Evolutionary conservation across 2,888 invertebrate genomes (phyloP).

Genomic region (Callosobruchus maculatus): DNA sequence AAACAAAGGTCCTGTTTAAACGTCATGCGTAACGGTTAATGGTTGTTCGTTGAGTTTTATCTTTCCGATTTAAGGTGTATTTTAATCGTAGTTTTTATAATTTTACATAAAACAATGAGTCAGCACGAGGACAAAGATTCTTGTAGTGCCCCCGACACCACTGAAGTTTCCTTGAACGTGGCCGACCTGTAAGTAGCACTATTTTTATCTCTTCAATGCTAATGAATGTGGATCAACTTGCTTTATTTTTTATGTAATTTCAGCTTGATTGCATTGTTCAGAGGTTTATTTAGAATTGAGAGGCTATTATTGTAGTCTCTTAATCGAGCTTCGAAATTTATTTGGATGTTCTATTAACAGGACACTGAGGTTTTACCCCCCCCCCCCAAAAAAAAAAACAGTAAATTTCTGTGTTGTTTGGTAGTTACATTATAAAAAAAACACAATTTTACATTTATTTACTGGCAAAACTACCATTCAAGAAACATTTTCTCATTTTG

Average conservation of each 20-base stretch:
- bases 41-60: neutral
- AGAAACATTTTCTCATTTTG: no score
- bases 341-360: no score
- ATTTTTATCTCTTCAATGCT: neutral
- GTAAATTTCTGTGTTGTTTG: no score
- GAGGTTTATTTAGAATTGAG: neutral
- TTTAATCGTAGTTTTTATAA: neutral
- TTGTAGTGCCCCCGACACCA: neutral
- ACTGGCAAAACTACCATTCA: no score
- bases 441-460: no score
- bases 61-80: neutral
- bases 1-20: neutral
- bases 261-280: neutral
- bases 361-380: no score
- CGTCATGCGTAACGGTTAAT: neutral
- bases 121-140: neutral
- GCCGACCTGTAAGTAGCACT: neutral
- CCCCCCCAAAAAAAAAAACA: no score
- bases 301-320: neutral
- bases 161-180: neutral
- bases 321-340: neutral
- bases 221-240: neutral
- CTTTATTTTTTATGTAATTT: neutral
- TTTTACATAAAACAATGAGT: neutral
- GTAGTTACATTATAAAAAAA: no score